These are phyloP conservation scores for Agelas oroides DNA, from an alignment of 37 sponge, comb jelly and placozoan genomes.

Conservation along the genomic window DNA sequence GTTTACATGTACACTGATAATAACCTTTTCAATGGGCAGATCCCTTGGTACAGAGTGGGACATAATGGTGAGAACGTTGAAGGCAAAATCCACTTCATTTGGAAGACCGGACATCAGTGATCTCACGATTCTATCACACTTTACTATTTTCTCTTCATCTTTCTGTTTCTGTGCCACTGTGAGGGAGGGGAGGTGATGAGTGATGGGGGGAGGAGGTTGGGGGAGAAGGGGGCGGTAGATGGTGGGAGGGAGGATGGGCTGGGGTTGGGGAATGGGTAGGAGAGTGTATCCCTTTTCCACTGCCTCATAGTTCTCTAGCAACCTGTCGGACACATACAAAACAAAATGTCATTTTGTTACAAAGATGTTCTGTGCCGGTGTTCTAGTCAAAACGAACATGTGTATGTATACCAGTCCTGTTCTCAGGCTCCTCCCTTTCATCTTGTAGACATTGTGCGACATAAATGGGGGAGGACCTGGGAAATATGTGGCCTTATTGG, in stretches of 20 bases:
- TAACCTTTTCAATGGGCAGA: constrained; percentile 18
- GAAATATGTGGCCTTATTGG: too few species aligned
- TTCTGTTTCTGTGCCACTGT: not conserved
- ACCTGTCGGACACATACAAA: constrained; percentile 32
- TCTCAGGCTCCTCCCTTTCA: too few species aligned
- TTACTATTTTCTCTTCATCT: not conserved
- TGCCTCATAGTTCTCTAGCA: constrained; percentile 58
- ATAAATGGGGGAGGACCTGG: too few species aligned
- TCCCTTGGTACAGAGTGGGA: constrained; percentile 13
- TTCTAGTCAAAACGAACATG: too few species aligned
- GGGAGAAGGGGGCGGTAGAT: not conserved
- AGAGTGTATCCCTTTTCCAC: constrained; percentile 12
- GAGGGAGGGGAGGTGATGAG: not conserved
- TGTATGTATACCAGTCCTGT: too few species aligned
- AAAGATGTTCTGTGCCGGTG: too few species aligned
- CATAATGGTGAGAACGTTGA: constrained; percentile 71
- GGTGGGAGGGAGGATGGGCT: constrained; percentile 12
- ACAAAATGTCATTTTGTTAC: too few species aligned
- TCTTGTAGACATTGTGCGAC: not conserved
- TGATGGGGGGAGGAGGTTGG: constrained; percentile 7
- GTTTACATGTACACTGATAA: too few species aligned
- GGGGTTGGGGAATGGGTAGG: not conserved
- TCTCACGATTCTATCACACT: constrained; percentile 44
- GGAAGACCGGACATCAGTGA: constrained; percentile 80
- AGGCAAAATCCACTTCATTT: constrained; percentile 87